phyloP scores from a whole-genome alignment of 64 coral and sea anemone species.

The Montipora foliosa region DNA sequence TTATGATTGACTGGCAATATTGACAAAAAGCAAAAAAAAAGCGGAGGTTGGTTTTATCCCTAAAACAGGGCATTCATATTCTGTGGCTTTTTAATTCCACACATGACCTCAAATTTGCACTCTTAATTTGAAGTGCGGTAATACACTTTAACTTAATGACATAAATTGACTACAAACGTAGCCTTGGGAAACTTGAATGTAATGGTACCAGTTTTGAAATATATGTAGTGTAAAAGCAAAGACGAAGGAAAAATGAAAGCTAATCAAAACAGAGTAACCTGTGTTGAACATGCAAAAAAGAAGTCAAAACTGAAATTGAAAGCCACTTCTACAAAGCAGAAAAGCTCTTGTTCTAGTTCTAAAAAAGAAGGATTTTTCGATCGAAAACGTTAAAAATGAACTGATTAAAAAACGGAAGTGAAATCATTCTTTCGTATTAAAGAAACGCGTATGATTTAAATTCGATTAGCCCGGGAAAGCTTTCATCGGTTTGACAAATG shows the following conservation, averaged over 20 bases:
- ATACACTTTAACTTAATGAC: neutral
- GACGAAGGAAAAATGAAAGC: neutral
- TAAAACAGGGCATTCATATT: neutral
- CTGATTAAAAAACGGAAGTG: neutral
- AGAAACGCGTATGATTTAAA: no score
- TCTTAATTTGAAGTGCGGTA: neutral
- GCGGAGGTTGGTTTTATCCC: neutral
- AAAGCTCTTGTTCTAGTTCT: neutral
- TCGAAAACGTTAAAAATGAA: neutral
- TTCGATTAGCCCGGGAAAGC: no score
- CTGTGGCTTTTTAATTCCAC: neutral
- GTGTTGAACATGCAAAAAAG: neutral
- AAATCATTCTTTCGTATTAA: neutral
- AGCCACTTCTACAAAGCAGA: neutral
- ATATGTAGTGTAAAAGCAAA: neutral
- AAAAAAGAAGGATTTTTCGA: neutral
- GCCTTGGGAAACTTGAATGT: no score
- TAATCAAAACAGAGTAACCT: neutral
- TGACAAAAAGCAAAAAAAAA: neutral
- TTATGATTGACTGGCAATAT: neutral
- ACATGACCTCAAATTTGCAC: neutral
- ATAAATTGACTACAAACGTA: neutral
- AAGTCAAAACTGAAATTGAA: neutral
- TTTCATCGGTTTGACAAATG: no score
- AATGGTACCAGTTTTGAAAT: neutral